A percentile compares a stretch with the other conserved stretches of the same genome.
phyloP scores from a whole-genome alignment of 1,140 invertebrate species.

The Zaprionus lachaisei region DNA sequence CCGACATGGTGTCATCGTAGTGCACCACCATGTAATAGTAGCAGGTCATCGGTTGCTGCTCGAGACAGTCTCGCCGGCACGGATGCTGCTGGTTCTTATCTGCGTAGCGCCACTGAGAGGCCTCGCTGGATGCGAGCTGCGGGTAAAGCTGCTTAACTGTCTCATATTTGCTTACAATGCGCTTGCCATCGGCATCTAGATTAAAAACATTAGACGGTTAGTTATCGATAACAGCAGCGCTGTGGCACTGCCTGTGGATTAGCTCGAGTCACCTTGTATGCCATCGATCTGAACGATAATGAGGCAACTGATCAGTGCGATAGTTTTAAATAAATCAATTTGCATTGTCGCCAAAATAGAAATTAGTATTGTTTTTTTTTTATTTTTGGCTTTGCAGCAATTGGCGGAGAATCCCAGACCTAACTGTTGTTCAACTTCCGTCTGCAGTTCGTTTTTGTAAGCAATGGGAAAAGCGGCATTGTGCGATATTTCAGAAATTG shows the following conservation, averaged over 20 bases:
- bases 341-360: slow-evolving; percentile 38
- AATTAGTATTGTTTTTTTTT: neutral
- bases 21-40: slow-evolving; percentile 82
- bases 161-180: slow-evolving; percentile 72
- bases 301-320: slow-evolving; percentile 49
- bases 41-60: slow-evolving; percentile 74
- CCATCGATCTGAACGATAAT: slow-evolving; percentile 68
- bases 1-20: slow-evolving; percentile 76
- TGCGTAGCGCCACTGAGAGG: slow-evolving; percentile 66
- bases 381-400: slow-evolving; percentile 18
- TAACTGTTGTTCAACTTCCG: slow-evolving; percentile 63
- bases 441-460: slow-evolving; percentile 71
- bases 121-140: slow-evolving; percentile 52
- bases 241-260: neutral
- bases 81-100: slow-evolving; percentile 69
- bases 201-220: neutral
- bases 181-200: slow-evolving; percentile 66
- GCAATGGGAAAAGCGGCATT: slow-evolving; percentile 31
- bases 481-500: slow-evolving; percentile 47
- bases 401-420: slow-evolving; percentile 40
- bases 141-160: slow-evolving; percentile 70
- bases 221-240: slow-evolving; percentile 9
- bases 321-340: slow-evolving; percentile 47
- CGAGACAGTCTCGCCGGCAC: slow-evolving; percentile 67
- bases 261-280: slow-evolving; percentile 60